These are phyloP conservation scores for Polymixis flavicincta DNA, from an alignment of 2,888 invertebrate genomes.

Conservation along the genomic window DNA sequence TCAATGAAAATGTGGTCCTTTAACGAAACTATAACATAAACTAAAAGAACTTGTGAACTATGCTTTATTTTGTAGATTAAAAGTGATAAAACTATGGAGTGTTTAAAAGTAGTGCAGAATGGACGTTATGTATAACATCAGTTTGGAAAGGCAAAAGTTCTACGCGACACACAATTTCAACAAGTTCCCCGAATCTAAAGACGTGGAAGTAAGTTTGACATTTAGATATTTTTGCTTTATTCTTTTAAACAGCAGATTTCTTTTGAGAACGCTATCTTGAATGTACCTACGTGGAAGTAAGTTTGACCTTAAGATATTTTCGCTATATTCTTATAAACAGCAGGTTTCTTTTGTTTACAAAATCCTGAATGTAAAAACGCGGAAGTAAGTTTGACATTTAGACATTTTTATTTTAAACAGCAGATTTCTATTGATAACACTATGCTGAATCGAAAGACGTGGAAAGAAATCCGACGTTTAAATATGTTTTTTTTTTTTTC, in stretches of 20 bases:
- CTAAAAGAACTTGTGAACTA: neutral
- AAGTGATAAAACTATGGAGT: slow-evolving; percentile 53
- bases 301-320: too few relatives aligned
- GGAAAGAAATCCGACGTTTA: slow-evolving; percentile 73
- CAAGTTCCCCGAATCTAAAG: slow-evolving; percentile 71
- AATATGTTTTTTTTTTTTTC: neutral
- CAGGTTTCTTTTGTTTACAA: too few relatives aligned
- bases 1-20: slow-evolving; percentile 29
- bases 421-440: neutral
- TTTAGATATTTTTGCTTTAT: neutral
- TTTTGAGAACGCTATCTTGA: neutral
- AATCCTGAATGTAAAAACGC: slow-evolving; percentile 72
- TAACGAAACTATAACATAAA: slow-evolving; percentile 25
- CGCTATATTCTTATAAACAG: too few relatives aligned
- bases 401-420: neutral
- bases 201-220: slow-evolving; percentile 78
- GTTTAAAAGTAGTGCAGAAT: slow-evolving; percentile 63
- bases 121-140: slow-evolving; percentile 80
- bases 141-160: slow-evolving; percentile 79
- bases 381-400: slow-evolving; percentile 74
- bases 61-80: neutral
- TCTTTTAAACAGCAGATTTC: neutral
- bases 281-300: too few relatives aligned
- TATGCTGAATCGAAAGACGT: slow-evolving; percentile 73
- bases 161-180: slow-evolving; percentile 79